A percentile compares a stretch with the other conserved stretches of the same genome.
Evolutionary conservation across 2,888 invertebrate genomes (phyloP).

Genomic region (Allacma fusca): DNA sequence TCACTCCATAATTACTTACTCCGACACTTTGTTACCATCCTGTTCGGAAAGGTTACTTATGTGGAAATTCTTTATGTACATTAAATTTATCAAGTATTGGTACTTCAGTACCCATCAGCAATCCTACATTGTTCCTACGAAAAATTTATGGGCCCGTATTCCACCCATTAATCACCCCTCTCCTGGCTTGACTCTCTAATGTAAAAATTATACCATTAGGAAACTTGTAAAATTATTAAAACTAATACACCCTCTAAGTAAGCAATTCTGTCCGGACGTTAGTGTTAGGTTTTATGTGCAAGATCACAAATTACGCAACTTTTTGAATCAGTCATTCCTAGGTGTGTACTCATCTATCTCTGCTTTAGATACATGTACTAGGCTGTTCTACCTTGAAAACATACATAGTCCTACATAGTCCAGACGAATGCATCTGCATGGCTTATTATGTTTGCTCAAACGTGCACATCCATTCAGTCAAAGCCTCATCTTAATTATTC

Average conservation of each 20-base stretch:
- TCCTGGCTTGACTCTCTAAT: not conserved
- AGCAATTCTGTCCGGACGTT: not conserved
- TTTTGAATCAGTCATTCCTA: too few relatives aligned
- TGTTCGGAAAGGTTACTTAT: not conserved
- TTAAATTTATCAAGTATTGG: not conserved
- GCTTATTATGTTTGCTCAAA: too few relatives aligned
- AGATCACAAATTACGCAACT: not conserved
- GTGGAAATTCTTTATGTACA: not conserved
- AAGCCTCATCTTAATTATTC: not conserved
- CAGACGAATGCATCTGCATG: too few relatives aligned
- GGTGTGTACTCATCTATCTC: too few relatives aligned
- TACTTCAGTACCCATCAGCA: not conserved
- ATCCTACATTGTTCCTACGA: not conserved
- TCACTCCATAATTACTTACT: constrained; percentile 16
- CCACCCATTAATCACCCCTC: not conserved
- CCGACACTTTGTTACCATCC: constrained; percentile 4
- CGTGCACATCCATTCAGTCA: too few relatives aligned
- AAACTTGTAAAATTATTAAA: constrained; percentile 4
- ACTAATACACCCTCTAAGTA: not conserved
- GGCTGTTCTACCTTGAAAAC: too few relatives aligned
- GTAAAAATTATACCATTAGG: not conserved
- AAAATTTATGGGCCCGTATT: not conserved
- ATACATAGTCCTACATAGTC: too few relatives aligned
- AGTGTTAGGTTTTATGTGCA: not conserved
- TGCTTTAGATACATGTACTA: too few relatives aligned